Evolutionary conservation across 1,140 invertebrate genomes (phyloP).

Genomic region (Chironomus tepperi): DNA sequence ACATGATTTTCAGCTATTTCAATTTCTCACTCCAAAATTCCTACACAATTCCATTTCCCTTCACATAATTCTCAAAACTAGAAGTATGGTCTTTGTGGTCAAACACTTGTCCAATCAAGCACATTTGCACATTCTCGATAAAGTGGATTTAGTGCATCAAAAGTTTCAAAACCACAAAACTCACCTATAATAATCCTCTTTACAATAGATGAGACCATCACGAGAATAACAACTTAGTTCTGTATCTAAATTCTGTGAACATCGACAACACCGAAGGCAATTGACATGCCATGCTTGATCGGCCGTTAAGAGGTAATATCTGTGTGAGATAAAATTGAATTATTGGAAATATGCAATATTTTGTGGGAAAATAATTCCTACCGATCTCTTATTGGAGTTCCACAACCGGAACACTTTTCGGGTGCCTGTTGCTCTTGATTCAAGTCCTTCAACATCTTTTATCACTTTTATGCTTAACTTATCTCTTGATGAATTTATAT

Average conservation of each 20-base stretch:
- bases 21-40: too few relatives aligned
- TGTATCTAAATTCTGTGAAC: constrained; percentile 70
- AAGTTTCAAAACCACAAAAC: constrained; percentile 31
- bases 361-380: background rate
- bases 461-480: background rate
- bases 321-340: constrained; percentile 27
- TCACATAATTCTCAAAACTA: too few relatives aligned
- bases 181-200: constrained; percentile 91
- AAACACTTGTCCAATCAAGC: background rate
- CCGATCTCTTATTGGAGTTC: constrained; percentile 46
- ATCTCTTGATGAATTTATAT: too few relatives aligned
- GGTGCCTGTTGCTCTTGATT: constrained; percentile 24
- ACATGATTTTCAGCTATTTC: too few relatives aligned
- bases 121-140: background rate
- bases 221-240: constrained; percentile 83
- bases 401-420: constrained; percentile 45
- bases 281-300: constrained; percentile 83
- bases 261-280: constrained; percentile 81
- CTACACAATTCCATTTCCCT: too few relatives aligned
- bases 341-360: background rate
- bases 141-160: background rate
- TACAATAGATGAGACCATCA: constrained; percentile 88
- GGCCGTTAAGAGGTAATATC: constrained; percentile 77
- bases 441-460: constrained; percentile 32
- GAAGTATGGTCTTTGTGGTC: too few relatives aligned